Evolutionary conservation across 2,113 vertebrate genomes (phyloP).

Genomic region (Ancistrus triradiatus): DNA sequence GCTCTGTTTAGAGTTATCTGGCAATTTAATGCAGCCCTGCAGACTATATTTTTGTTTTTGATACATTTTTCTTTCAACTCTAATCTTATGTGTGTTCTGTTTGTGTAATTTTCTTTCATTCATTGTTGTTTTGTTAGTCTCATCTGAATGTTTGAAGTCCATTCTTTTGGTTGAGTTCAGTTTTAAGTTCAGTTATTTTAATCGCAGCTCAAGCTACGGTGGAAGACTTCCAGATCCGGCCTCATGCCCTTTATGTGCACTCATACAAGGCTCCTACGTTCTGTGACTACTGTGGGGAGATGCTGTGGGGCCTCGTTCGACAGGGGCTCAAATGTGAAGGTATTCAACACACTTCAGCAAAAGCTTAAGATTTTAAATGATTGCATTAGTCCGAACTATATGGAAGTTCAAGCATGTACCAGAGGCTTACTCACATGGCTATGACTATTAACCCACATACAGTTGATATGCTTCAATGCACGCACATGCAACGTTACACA

Average conservation of each 20-base stretch:
- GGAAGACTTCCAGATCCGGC: conserved; percentile 98
- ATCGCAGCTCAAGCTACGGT: conserved; percentile 89
- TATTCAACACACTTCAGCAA: conserved; percentile 47
- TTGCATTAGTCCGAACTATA: no score
- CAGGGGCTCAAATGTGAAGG: conserved; percentile 99
- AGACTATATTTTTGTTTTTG: background rate
- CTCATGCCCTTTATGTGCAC: conserved; percentile 95
- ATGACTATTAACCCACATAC: background rate
- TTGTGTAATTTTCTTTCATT: conserved; percentile 34
- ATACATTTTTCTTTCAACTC: background rate
- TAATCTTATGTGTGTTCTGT: conserved; percentile 4
- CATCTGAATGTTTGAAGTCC: background rate
- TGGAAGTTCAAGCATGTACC: no score
- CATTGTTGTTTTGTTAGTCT: conserved; percentile 19
- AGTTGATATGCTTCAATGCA: no score
- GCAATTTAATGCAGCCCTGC: no score
- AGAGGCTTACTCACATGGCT: no score
- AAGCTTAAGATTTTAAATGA: no score
- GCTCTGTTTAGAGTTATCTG: no score
- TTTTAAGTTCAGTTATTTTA: conserved; percentile 52
- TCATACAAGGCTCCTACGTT: conserved; percentile 98
- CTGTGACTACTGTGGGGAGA: conserved; percentile 98
- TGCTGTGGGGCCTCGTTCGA: conserved; percentile 97
- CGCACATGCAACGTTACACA: background rate
- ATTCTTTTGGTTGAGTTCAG: conserved; percentile 22